Evolutionary conservation across 2,113 vertebrate genomes (phyloP).

Genomic region (Cricetomys ansorgei): DNA sequence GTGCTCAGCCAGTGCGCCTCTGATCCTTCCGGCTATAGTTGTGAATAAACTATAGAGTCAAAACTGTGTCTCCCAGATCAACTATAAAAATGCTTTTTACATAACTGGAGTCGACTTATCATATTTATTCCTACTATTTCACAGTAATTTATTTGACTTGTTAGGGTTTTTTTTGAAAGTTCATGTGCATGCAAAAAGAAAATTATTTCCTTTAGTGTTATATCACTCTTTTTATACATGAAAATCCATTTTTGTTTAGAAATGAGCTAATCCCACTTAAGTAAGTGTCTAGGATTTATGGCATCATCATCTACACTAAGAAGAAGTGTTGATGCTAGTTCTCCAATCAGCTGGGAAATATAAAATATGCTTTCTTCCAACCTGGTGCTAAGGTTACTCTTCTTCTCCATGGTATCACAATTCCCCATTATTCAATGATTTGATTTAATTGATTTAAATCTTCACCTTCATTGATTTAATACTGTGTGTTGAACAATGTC

Average conservation of each 20-base stretch:
- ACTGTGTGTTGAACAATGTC: background rate
- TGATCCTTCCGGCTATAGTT: no score
- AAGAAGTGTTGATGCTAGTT: background rate
- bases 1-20: rapidly evolving
- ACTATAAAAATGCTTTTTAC: background rate
- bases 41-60: background rate
- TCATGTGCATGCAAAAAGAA: background rate
- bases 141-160: background rate
- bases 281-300: background rate
- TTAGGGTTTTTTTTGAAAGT: background rate
- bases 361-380: background rate
- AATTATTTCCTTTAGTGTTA: slow-evolving; percentile 19
- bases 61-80: background rate
- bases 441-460: no score
- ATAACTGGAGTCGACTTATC: background rate
- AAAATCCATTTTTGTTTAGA: background rate
- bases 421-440: background rate
- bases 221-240: background rate
- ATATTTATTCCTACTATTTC: background rate
- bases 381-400: background rate
- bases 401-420: background rate
- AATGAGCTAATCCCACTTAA: background rate
- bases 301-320: background rate
- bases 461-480: background rate
- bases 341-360: background rate